Percentiles rank a stretch among this genome's conserved stretches.
Evolutionary conservation across 2,797 vertebrate genomes (phyloP).

Genomic region (Sciurus vulgaris): DNA sequence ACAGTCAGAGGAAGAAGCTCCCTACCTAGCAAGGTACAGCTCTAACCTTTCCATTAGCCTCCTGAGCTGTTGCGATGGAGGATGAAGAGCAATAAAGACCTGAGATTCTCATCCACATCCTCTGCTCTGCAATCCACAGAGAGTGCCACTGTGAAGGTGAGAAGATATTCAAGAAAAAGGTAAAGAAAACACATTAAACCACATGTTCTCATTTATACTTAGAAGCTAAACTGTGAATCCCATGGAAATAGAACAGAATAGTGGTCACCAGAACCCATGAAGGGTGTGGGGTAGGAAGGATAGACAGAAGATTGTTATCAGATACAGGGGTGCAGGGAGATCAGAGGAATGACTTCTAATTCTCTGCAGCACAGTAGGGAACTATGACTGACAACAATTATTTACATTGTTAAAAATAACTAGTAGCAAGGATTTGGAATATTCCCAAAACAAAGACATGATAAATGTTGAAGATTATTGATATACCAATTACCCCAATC

Average conservation of each 20-base stretch:
- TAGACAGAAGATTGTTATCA: no score
- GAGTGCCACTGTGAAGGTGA: neutral
- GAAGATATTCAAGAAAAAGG: neutral
- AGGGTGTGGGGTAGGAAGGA: neutral
- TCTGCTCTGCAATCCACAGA: neutral
- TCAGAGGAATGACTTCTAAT: neutral
- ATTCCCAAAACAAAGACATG: neutral
- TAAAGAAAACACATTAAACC: neutral
- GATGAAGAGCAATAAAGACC: neutral
- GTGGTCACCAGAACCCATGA: neutral
- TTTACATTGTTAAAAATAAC: neutral
- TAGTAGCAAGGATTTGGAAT: neutral
- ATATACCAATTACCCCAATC: neutral
- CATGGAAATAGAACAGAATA: neutral
- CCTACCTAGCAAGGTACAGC: rapidly evolving
- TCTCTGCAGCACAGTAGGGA: neutral
- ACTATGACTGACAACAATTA: neutral
- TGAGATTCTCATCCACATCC: neutral
- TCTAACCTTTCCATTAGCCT: neutral
- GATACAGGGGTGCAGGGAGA: neutral
- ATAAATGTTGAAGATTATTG: neutral
- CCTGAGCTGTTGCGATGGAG: neutral
- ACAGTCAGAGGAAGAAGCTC: neutral
- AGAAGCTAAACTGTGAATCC: neutral
- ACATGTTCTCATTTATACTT: neutral